These are phyloP conservation scores for Mormyrus iriodes DNA, from an alignment of 2,113 vertebrate genomes.

Conservation along the genomic window DNA sequence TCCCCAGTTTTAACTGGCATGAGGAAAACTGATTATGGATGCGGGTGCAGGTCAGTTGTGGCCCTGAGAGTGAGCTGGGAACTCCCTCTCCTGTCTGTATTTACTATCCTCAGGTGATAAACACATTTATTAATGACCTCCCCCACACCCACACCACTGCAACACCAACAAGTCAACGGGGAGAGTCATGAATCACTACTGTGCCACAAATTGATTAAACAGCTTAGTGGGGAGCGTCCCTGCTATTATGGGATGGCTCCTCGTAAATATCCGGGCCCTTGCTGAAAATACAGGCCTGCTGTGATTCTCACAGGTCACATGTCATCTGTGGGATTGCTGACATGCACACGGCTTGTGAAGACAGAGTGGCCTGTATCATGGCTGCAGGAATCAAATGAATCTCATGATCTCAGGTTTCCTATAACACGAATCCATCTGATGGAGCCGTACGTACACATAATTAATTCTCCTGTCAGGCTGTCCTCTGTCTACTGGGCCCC, in stretches of 20 bases:
- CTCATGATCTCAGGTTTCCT: not conserved
- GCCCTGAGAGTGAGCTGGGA: not conserved
- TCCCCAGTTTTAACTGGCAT: not conserved
- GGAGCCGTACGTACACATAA: not conserved
- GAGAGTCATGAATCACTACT: not conserved
- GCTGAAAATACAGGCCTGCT: not conserved
- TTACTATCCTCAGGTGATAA: not conserved
- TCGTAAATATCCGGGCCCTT: not conserved
- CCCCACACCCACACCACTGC: not conserved
- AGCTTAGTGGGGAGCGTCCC: not conserved
- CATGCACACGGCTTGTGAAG: slow-evolving; percentile 15
- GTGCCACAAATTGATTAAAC: not conserved
- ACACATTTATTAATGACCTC: not conserved
- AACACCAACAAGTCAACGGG: not conserved
- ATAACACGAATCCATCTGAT: not conserved
- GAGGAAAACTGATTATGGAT: not conserved
- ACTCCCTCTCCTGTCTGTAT: not conserved
- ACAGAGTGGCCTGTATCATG: not conserved
- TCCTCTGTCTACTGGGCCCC: not conserved
- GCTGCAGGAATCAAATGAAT: not conserved
- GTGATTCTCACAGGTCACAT: not conserved
- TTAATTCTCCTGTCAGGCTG: not conserved
- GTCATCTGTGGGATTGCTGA: slow-evolving; percentile 44
- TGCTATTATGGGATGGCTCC: not conserved
- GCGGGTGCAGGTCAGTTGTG: not conserved